These are phyloP conservation scores for Sebastes baramenuke DNA, from an alignment of 2,797 vertebrate genomes.

Conservation along the genomic window DNA sequence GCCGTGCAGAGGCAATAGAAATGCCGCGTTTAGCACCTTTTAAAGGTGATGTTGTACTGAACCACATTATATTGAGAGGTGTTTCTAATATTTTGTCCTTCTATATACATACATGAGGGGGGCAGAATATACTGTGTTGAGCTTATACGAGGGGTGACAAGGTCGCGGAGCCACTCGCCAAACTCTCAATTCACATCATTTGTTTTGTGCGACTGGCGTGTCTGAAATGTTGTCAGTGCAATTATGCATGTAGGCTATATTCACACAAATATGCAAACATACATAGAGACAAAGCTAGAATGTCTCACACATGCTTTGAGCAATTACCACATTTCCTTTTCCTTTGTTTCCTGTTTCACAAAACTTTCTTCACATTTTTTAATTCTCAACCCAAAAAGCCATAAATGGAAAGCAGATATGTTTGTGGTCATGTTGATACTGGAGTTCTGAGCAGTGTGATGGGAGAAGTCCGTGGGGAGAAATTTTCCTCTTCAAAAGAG, in stretches of 20 bases:
- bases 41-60: background rate
- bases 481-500: constrained; percentile 53
- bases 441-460: constrained; percentile 22
- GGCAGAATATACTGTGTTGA: background rate
- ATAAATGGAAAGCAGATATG: constrained; percentile 22
- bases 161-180: background rate
- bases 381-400: background rate
- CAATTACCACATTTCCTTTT: constrained; percentile 7
- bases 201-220: background rate
- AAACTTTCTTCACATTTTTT: background rate
- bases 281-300: background rate
- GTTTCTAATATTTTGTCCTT: background rate
- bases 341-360: constrained; percentile 7
- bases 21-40: background rate
- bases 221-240: background rate
- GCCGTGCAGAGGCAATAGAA: too few relatives aligned
- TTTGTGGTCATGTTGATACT: constrained; percentile 27
- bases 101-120: too few relatives aligned
- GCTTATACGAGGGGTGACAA: background rate
- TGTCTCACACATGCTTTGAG: background rate
- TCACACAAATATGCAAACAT: background rate
- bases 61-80: background rate
- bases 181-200: background rate
- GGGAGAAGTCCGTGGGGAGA: constrained; percentile 48
- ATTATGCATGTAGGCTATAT: too few relatives aligned